Percentiles rank a stretch among this genome's conserved stretches.
Conservation (phyloP, 2,113 vertebrate species). For the Oryzias curvinotus region DNA sequence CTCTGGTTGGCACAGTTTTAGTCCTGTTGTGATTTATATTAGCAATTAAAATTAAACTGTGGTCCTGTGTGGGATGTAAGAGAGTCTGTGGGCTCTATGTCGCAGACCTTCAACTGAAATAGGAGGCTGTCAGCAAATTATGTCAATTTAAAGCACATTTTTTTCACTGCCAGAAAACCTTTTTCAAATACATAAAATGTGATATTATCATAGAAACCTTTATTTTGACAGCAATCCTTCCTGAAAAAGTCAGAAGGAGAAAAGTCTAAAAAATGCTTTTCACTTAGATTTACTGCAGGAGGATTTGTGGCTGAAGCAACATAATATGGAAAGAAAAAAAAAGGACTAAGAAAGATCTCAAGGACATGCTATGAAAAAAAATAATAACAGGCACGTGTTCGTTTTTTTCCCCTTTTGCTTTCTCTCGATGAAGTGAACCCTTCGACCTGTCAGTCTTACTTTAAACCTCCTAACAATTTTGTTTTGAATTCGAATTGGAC, state of each 20-base stretch:
- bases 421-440: constrained; percentile 1
- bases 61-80: constrained; percentile 15
- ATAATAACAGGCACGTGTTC: background rate
- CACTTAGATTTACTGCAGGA: constrained; percentile 13
- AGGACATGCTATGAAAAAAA: background rate
- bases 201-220: constrained; percentile 4
- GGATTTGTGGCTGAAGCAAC: constrained; percentile 12
- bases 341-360: background rate
- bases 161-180: constrained; percentile 1
- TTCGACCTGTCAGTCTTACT: constrained; percentile 8
- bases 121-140: background rate
- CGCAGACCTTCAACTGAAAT: background rate
- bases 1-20: constrained; percentile 38
- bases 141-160: background rate
- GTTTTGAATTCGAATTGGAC: background rate
- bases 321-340: background rate
- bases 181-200: background rate
- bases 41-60: constrained; percentile 53
- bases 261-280: background rate
- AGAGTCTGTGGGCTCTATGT: constrained; percentile 6
- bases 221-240: background rate
- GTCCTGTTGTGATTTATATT: constrained; percentile 68
- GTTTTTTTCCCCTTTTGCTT: background rate
- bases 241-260: constrained; percentile 12
- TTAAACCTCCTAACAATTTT: constrained; percentile 10